A percentile compares a stretch with the other conserved stretches of the same genome.
phyloP scores from a whole-genome alignment of 2,888 invertebrate species.

The Aphodius granarius region DNA sequence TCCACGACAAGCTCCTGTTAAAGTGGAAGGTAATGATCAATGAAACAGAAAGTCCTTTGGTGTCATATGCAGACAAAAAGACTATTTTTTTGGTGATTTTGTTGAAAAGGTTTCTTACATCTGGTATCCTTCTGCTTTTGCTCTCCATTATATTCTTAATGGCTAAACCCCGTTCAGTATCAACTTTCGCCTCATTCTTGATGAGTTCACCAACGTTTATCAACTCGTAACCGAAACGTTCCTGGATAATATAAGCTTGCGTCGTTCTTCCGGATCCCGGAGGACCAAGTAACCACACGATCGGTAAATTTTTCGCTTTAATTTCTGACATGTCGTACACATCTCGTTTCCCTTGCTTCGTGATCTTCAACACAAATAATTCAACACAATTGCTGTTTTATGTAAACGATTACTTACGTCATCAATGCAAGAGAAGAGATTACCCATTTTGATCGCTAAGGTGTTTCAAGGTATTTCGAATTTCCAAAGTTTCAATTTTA shows the following conservation, averaged over 20 bases:
- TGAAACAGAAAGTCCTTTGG: background rate
- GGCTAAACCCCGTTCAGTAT: conserved; percentile 56
- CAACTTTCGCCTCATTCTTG: conserved; percentile 54
- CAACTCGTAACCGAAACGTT: conserved; percentile 36
- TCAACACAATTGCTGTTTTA: background rate
- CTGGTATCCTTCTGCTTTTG: conserved; percentile 49
- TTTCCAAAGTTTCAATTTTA: conserved; percentile 20
- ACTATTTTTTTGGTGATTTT: no score
- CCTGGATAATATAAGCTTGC: conserved; percentile 38
- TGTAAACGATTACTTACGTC: conserved; percentile 26
- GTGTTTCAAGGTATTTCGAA: background rate
- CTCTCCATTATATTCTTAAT: conserved; percentile 56
- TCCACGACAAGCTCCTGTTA: conserved; percentile 22
- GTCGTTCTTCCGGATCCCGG: conserved; percentile 43
- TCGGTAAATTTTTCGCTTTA: conserved; percentile 52
- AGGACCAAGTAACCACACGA: conserved; percentile 57
- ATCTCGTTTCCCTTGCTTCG: background rate
- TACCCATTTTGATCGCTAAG: conserved; percentile 32
- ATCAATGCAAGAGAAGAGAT: conserved; percentile 35
- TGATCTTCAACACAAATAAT: background rate
- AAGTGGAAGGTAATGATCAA: no score
- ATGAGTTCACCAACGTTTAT: conserved; percentile 53
- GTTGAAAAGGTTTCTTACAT: conserved; percentile 37
- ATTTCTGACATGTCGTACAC: conserved; percentile 50
- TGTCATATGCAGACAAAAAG: no score